Conservation (phyloP, 1,140 invertebrate genomes). For the Drosophila malerkotliana region DNA sequence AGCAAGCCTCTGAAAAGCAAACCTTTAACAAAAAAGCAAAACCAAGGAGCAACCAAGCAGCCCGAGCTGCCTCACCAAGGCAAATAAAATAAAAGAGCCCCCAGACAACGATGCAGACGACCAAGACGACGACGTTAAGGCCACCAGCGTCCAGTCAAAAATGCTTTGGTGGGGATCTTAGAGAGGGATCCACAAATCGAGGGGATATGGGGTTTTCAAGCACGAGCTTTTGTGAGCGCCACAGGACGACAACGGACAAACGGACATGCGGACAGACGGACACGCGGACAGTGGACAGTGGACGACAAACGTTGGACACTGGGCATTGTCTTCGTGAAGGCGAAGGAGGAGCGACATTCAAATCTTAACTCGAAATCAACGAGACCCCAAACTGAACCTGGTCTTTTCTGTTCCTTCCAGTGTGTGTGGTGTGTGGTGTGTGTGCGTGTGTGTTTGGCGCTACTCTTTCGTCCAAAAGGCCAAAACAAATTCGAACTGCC, state of each 20-base stretch:
- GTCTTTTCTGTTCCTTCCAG: background rate
- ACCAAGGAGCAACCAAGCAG: constrained; percentile 11
- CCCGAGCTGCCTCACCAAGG: constrained; percentile 18
- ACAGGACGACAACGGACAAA: constrained; percentile 28
- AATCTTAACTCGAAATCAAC: constrained; percentile 83
- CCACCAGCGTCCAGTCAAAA: constrained; percentile 50
- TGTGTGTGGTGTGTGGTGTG: background rate
- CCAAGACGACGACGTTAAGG: constrained; percentile 42
- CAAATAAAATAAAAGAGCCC: constrained; percentile 37
- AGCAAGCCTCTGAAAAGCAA: background rate
- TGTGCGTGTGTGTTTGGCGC: background rate
- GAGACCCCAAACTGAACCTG: background rate
- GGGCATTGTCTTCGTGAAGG: constrained; percentile 65
- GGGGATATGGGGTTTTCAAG: constrained; percentile 16
- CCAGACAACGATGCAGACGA: constrained; percentile 53
- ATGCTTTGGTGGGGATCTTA: constrained; percentile 8
- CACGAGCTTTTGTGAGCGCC: constrained; percentile 66
- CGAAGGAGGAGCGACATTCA: constrained; percentile 66
- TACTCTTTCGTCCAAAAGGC: constrained; percentile 27
- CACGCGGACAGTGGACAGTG: constrained; percentile 6
- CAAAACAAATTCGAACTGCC: constrained; percentile 80
- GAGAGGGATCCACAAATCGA: background rate
- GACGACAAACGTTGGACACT: constrained; percentile 11
- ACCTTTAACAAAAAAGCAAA: constrained; percentile 15
- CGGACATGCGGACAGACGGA: background rate